Percentiles rank a stretch among this genome's conserved stretches.
phyloP scores from a whole-genome alignment of 2,113 vertebrate genomes.

The Prunella fulvescens region DNA sequence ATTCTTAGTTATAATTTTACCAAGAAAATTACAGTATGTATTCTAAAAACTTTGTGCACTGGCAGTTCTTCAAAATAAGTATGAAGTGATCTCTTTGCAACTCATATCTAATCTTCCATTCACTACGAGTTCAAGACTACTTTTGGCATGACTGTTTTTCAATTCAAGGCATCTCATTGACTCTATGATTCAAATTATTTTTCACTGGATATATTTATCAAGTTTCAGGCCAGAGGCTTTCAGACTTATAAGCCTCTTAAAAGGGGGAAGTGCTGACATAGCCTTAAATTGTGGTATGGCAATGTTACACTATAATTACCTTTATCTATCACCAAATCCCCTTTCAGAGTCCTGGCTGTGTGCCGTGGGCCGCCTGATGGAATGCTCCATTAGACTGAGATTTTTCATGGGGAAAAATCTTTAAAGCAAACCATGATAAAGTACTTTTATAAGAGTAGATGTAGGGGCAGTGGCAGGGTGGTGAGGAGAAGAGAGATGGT shows the following conservation, averaged over 20 bases:
- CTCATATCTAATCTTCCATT: neutral
- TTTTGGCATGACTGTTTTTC: neutral
- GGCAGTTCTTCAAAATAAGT: neutral
- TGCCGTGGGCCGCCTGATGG: neutral
- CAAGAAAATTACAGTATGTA: neutral
- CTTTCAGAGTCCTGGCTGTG: slow-evolving; percentile 9
- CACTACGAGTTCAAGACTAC: neutral
- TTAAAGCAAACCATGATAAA: slow-evolving; percentile 28
- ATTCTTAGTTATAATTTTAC: neutral
- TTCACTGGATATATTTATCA: slow-evolving; percentile 29
- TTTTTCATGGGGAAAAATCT: slow-evolving; percentile 4
- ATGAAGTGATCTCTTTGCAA: neutral
- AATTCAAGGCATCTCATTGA: slow-evolving; percentile 11
- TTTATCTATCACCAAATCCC: slow-evolving; percentile 48
- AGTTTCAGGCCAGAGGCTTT: neutral
- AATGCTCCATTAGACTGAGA: slow-evolving; percentile 5
- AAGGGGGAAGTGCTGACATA: slow-evolving; percentile 37
- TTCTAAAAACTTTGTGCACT: neutral
- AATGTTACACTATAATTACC: slow-evolving; percentile 54
- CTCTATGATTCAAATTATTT: slow-evolving; percentile 1
- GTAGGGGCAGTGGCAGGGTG: neutral
- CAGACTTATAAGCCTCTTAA: slow-evolving; percentile 36
- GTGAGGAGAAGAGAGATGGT: neutral
- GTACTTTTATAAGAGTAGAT: neutral
- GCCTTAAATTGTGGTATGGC: slow-evolving; percentile 35